Conservation (phyloP, 2,113 vertebrate species). For the Lamprologus lemairii region DNA sequence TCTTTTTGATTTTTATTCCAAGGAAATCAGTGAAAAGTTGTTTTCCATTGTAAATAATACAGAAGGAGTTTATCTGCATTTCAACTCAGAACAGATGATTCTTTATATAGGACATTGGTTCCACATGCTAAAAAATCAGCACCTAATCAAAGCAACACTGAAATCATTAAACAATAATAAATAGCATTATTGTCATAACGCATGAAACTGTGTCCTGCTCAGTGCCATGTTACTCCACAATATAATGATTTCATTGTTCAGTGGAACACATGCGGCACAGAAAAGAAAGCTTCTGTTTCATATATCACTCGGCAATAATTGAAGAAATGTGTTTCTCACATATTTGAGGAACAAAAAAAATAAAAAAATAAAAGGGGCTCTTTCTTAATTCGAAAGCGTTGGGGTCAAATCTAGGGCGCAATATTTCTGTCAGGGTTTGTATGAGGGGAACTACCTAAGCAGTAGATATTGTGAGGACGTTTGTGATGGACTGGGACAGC, state of each 20-base stretch:
- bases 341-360: conserved; percentile 11
- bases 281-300: conserved; percentile 57
- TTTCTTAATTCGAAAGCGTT: neutral
- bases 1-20: neutral
- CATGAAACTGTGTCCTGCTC: conserved; percentile 31
- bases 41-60: neutral
- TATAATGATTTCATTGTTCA: conserved; percentile 61
- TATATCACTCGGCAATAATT: conserved; percentile 46
- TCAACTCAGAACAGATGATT: neutral
- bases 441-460: conserved; percentile 16
- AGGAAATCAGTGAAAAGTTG: neutral
- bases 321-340: conserved; percentile 54
- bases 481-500: conserved; percentile 21
- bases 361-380: neutral
- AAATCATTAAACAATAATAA: conserved; percentile 36
- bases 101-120: neutral
- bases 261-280: conserved; percentile 24
- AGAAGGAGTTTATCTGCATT: neutral
- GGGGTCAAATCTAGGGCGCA: conserved; percentile 40
- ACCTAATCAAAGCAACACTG: conserved; percentile 18
- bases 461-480: conserved; percentile 5
- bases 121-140: conserved; percentile 28
- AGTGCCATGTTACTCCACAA: neutral
- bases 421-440: conserved; percentile 26
- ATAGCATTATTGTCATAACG: neutral